phyloP scores from a whole-genome alignment of 2,113 vertebrate species.

The Centropus unirufus region DNA sequence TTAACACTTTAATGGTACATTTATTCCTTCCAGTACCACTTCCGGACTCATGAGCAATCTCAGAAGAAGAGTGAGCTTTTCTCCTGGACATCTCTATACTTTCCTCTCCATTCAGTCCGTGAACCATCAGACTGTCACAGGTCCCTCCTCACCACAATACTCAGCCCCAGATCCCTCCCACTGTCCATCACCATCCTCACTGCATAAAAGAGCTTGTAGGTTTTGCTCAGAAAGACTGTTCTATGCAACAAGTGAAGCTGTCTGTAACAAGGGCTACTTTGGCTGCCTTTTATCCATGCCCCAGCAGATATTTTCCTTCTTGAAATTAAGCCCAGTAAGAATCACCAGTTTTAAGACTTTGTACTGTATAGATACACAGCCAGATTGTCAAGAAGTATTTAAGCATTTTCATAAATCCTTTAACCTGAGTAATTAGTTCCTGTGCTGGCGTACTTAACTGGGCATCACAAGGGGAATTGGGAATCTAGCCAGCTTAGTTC shows the following conservation, averaged over 20 bases:
- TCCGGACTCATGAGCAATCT: background rate
- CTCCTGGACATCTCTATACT: background rate
- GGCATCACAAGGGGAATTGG: constrained; percentile 9
- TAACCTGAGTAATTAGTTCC: background rate
- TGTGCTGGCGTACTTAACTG: background rate
- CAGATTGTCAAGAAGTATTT: background rate
- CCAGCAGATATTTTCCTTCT: background rate
- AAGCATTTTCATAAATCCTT: constrained; percentile 29
- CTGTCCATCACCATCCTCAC: background rate
- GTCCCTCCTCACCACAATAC: background rate
- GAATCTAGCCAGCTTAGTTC: background rate
- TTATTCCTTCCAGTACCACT: background rate
- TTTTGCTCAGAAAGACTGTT: background rate
- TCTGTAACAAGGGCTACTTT: background rate
- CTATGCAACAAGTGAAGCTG: background rate
- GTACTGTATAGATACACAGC: background rate
- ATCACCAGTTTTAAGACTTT: background rate
- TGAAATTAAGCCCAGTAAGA: background rate
- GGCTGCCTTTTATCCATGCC: background rate
- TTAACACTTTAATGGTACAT: background rate
- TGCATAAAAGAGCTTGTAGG: background rate
- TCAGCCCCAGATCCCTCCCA: background rate
- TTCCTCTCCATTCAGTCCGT: background rate
- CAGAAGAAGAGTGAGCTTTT: background rate
- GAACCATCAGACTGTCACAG: background rate